A percentile compares a stretch with the other conserved stretches of the same genome.
These are phyloP conservation scores for Sturnira hondurensis DNA, from an alignment of 2,113 vertebrate genomes.

Conservation along the genomic window DNA sequence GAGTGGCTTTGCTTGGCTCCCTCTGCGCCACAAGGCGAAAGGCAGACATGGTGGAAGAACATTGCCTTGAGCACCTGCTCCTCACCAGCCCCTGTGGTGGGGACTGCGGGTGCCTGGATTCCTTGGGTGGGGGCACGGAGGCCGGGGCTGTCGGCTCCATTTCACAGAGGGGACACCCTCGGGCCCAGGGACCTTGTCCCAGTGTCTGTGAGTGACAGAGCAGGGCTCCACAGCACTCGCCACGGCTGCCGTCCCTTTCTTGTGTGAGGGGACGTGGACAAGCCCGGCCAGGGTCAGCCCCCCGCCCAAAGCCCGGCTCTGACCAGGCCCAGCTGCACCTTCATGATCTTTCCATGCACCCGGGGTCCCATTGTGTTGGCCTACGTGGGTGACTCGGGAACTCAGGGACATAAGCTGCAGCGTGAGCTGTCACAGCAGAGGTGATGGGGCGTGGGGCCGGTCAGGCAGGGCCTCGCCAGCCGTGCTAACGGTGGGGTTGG, in stretches of 20 bases:
- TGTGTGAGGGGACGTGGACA: accelerated
- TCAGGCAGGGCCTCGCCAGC: not conserved
- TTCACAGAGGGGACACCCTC: not conserved
- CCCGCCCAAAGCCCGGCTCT: too few relatives aligned
- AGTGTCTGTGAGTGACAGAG: accelerated
- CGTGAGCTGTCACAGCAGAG: accelerated
- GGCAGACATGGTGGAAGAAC: not conserved
- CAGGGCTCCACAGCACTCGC: too few relatives aligned
- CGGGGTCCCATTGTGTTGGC: not conserved
- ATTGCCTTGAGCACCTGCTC: not conserved
- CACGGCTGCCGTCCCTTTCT: not conserved
- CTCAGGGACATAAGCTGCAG: accelerated
- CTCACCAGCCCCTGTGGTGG: too few relatives aligned
- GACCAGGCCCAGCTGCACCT: accelerated
- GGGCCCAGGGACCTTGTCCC: not conserved
- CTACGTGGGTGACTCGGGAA: not conserved
- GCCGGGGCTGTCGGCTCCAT: not conserved
- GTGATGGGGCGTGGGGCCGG: not conserved
- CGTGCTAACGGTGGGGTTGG: not conserved
- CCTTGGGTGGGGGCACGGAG: accelerated
- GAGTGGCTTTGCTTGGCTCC: not conserved
- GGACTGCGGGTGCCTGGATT: accelerated
- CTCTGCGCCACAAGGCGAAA: too few relatives aligned
- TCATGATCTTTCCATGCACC: not conserved
- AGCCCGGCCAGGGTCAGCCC: not conserved